Base-by-base conservation (phyloP, 1,140 invertebrate genomes). In the Ceratina calcarata region DNA sequence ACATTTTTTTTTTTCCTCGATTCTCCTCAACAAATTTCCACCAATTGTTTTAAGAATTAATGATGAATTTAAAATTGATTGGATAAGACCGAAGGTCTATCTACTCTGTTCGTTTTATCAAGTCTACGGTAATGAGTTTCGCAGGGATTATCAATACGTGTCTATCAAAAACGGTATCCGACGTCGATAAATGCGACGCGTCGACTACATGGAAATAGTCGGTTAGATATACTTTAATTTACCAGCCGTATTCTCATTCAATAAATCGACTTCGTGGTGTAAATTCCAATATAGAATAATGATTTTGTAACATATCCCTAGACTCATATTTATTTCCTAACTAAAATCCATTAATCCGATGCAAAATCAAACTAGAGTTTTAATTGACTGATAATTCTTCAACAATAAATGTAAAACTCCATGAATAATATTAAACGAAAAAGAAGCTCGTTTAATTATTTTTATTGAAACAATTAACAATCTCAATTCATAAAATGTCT, bases 161-260 rank as follows among this genome's bases (percentile, higher is more conserved):
- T 68, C 66, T 24, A 60, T 70, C 75, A 6, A 37, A 37, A 69
- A 51, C 32, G 65, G 68, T 68, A 18, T 57, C 7, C 49, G 27
- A 64, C 22, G 76, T 55, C 67, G 45, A 79, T 78, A 78, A 55
- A 62, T 62, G 45, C n/a, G 37, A 16, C 6, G 18, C 20, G 61
- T n/a, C 57, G n/a, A 15, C 24, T 55, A 57, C 65, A 81, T 16
- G 32, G 55, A 60, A 27, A 32, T 18, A 24, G 24, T 22, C 12
- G 22, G 13, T 53, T n/a, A 37, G 45, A 58, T 55, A 49, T 73
- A 72, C 58, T 82, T 68, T 71, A 66, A 83, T n/a, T 83, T 75
- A 72, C 53, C 49, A 27, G 53, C 69, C 51, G 64, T 84, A 83
- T 69, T 69, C 75, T 71, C 75, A 82, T 75, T 69, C 75, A 69